A percentile compares a stretch with the other conserved stretches of the same genome.
Evolutionary conservation across 37 sponge, comb jelly and placozoan genomes (phyloP).

Genomic region (Aplysina aerophoba): DNA sequence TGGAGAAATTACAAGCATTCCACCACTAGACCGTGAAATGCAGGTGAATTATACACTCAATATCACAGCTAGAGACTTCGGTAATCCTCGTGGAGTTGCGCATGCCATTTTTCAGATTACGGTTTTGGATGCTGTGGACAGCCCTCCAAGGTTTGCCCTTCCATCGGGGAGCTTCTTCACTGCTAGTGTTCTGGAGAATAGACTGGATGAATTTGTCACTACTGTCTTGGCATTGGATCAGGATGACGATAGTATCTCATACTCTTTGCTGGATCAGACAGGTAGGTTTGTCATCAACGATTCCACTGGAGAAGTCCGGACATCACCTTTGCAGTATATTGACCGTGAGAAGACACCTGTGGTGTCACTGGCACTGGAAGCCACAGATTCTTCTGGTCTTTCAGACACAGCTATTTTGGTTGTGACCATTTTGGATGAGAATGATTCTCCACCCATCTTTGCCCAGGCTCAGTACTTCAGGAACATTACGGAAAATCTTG

Average conservation of each 20-base stretch:
- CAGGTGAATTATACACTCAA: not conserved
- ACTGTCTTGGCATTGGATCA: conserved; percentile 26
- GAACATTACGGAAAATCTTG: conserved; percentile 62
- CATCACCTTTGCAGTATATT: not conserved
- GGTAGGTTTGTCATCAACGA: conserved; percentile 6
- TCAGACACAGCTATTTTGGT: conserved; percentile 10
- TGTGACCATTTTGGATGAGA: conserved; percentile 3
- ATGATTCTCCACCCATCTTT: conserved; percentile 19
- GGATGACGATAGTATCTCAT: conserved; percentile 12
- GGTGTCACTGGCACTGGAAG: conserved; percentile 1
- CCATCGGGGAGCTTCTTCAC: conserved; percentile 1
- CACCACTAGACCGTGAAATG: conserved; percentile 43
- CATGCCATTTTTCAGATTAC: not conserved
- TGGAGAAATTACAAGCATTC: conserved; percentile 39
- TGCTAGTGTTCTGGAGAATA: conserved; percentile 27
- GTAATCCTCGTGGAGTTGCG: not conserved
- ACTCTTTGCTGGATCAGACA: not conserved
- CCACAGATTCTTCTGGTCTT: conserved; percentile 6
- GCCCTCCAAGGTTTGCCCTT: conserved; percentile 10
- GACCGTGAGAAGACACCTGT: conserved; percentile 4
- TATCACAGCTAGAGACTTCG: conserved; percentile 6
- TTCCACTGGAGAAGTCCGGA: conserved; percentile 28
- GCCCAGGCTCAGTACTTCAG: not conserved
- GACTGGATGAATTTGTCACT: not conserved
- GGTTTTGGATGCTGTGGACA: conserved; percentile 20